phyloP scores from a whole-genome alignment of 2,113 vertebrate species.

The Semicossyphus pulcher region DNA sequence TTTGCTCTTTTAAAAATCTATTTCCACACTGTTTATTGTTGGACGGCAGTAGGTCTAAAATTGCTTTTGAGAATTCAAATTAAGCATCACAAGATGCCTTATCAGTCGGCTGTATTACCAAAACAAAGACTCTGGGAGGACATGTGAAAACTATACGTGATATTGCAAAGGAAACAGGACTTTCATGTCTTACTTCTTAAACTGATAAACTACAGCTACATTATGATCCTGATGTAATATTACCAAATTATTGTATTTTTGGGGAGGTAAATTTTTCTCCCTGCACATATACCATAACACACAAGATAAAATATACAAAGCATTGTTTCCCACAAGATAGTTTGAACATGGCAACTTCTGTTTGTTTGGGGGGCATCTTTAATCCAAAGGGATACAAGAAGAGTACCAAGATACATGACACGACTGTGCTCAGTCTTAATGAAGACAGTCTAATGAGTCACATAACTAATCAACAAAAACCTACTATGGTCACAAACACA shows the following conservation, averaged over 20 bases:
- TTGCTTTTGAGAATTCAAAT: slow-evolving; percentile 40
- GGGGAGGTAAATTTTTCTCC: too few relatives aligned
- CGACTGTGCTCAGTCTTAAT: slow-evolving; percentile 35
- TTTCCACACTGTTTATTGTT: slow-evolving; percentile 38
- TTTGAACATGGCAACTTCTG: slow-evolving; percentile 13
- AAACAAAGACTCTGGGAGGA: slow-evolving; percentile 35
- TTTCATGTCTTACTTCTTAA: slow-evolving; percentile 7
- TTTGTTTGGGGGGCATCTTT: slow-evolving; percentile 23
- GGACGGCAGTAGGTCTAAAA: slow-evolving; percentile 29
- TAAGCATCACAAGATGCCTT: slow-evolving; percentile 33
- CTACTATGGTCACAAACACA: slow-evolving; percentile 32
- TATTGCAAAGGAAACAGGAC: too few relatives aligned
- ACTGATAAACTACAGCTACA: slow-evolving; percentile 3
- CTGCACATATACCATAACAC: slow-evolving; percentile 19
- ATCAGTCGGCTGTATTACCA: slow-evolving; percentile 23
- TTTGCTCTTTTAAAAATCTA: slow-evolving; percentile 27
- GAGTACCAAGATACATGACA: slow-evolving; percentile 15
- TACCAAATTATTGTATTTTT: slow-evolving; percentile 7
- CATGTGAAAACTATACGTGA: too few relatives aligned
- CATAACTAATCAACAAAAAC: slow-evolving; percentile 40
- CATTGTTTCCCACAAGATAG: slow-evolving; percentile 20
- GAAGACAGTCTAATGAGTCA: slow-evolving; percentile 28
- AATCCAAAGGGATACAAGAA: slow-evolving; percentile 6
- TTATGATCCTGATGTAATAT: not conserved
- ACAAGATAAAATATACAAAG: slow-evolving; percentile 18